A percentile compares a stretch with the other conserved stretches of the same genome.
phyloP scores from a whole-genome alignment of 2,888 invertebrate genomes.

The Yponomeuta cagnagella region DNA sequence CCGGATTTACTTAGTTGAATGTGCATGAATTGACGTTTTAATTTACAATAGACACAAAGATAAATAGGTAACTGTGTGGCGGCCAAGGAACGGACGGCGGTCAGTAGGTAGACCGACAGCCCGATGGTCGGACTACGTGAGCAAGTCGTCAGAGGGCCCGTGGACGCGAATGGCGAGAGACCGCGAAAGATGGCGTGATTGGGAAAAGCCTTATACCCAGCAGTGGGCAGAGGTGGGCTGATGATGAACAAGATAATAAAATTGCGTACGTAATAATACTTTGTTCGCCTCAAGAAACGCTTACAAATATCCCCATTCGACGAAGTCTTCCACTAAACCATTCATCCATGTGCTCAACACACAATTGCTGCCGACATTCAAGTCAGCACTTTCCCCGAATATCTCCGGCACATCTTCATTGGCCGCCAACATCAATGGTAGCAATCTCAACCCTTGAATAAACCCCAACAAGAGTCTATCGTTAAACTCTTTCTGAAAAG shows the following conservation, averaged over 20 bases:
- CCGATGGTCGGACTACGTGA: no score
- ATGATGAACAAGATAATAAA: constrained; percentile 31
- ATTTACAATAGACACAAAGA: no score
- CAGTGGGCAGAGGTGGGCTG: no score
- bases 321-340: not conserved
- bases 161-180: no score
- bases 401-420: not conserved
- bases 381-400: not conserved
- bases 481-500: not conserved
- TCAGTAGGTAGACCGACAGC: no score
- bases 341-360: not conserved
- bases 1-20: no score
- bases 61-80: no score
- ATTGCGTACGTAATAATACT: not conserved
- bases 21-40: no score
- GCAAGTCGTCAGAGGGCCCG: no score
- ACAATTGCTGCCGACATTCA: not conserved
- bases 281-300: not conserved
- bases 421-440: not conserved
- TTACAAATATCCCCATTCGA: not conserved
- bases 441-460: not conserved
- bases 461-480: not conserved
- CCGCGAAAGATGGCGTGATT: no score
- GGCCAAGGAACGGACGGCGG: no score
- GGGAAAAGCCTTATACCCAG: no score